Base-by-base conservation (phyloP, 2,888 invertebrate species). In the Coenonympha arcania region DNA sequence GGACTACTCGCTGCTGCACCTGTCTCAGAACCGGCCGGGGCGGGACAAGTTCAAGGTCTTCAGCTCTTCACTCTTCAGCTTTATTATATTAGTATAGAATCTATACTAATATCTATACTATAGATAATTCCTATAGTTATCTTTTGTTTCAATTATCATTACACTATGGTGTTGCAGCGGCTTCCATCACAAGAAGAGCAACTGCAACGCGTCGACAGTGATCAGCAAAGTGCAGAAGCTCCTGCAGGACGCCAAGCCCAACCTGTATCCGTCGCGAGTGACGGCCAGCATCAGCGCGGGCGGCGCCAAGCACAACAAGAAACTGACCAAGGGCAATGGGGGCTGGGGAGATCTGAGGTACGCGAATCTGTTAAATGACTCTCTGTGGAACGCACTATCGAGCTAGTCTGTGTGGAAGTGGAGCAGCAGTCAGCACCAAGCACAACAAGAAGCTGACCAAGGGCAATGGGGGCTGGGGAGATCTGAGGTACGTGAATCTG, bases 1-100 rank as follows among this genome's bases (percentile, higher is more conserved):
- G 99, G 99, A 99, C 69, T 99, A 99, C 94, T 97, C 98, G 0
- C 81, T 99, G 58, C 92, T 97, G 58, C 94, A 96, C 73, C 89
- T 97, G 44, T 95, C 96, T 1, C 95, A 95, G 76, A 93, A 93
- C 62, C 92, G 94, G 66, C 87, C 94, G 52, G 88, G 89, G 0
- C 66, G 78, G 33, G 89, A 89, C 18, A 94, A 93, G 63, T 89
- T 98, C 55, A 92, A 93, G 61, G 94, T 96, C 1, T 92, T 98
- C 86, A n/a, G n/a, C n/a, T n/a, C n/a, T n/a, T 49, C 24, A 36
- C 11, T 8, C 5, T 20, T 2, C 3, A 16, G 2, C 11, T 9
- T 20, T 50, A 15, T 9, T 2, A n/a, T 37, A 8, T n/a, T n/a
- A n/a, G n/a, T n/a, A n/a, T n/a, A n/a, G n/a, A n/a, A n/a, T n/a